phyloP scores from a whole-genome alignment of 2,888 invertebrate genomes.

The Zaprionus bogoriensis region DNA sequence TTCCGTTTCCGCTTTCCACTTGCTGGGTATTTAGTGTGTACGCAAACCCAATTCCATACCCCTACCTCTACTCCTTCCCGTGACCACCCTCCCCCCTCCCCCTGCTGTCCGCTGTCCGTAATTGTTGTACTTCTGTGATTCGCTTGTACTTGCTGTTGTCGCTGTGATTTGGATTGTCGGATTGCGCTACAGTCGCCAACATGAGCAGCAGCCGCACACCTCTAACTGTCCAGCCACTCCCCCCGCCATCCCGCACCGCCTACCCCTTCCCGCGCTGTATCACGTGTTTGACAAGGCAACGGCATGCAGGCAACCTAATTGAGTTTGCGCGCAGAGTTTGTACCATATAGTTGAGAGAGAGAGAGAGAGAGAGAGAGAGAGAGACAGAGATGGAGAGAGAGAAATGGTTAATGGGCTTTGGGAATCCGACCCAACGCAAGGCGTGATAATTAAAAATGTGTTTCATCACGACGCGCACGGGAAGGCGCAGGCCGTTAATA shows the following conservation, averaged over 20 bases:
- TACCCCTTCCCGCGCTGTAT: conserved; percentile 1
- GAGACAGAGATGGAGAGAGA: conserved; percentile 17
- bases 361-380: not conserved
- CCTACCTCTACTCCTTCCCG: not conserved
- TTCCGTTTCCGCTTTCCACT: conserved; percentile 78
- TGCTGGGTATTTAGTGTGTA: conserved; percentile 73
- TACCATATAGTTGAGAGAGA: conserved; percentile 1
- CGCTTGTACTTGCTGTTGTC: conserved; percentile 74
- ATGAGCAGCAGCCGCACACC: not conserved
- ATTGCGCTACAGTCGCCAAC: conserved; percentile 15
- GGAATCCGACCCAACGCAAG: not conserved
- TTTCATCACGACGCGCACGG: conserved; percentile 21
- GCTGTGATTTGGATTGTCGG: conserved; percentile 70
- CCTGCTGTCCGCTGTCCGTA: conserved; percentile 44
- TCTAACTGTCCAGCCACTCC: not conserved
- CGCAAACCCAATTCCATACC: not conserved
- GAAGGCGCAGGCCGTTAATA: conserved; percentile 39
- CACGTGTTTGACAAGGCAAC: conserved; percentile 74
- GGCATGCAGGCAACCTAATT: conserved; percentile 74
- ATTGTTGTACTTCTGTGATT: conserved; percentile 34
- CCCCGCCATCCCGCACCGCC: not conserved
- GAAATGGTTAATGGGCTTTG: conserved; percentile 38
- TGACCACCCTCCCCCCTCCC: not conserved
- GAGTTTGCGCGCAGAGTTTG: conserved; percentile 51
- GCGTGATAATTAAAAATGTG: conserved; percentile 42